Evolutionary conservation across 2,113 vertebrate genomes (phyloP), one percentile per base, ranked within the genome.

Genomic region (Pelecanus crispus): DNA sequence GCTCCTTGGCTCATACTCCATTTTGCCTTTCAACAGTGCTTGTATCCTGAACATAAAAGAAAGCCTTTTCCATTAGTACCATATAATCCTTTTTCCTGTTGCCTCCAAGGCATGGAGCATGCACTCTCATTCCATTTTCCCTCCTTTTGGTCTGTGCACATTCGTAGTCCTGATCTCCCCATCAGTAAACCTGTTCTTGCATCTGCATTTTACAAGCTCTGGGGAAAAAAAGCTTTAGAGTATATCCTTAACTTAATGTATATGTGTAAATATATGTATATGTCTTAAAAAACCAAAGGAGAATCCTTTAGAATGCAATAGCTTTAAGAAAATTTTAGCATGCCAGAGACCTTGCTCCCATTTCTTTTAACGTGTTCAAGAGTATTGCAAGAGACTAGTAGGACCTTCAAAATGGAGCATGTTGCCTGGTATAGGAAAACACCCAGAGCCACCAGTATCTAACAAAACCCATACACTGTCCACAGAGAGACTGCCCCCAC

Each of bases 311-410:
- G 7, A 24, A 40, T 58, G 7, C 38, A 93, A 81, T 32, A 80
- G 1, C 5, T 94, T 88, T 50, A 31, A 79, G 56, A 90, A 63
- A 59, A 38, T 38, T 10, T 21, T 77, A 45, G 17, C 4, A 7
- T 50, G 3, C 22, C 0, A 0, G 68, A 86, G 5, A 10, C 3
- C 16, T 84, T 66, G 5, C 12, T 87, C 25, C 3, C 1, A 4
- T 45, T 81, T 77, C 22, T 71, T 8, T 49, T 22, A 10, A 20
- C 25, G 5, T 17, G 3, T 67, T 86, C 49, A 68, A 59, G 28
- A 61, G 10, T 53, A 47, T 84, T 81, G 6, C 29, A 66, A 58
- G 15, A 28, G 45, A 56, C 29, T 13, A 36, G 29, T 7, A 87
- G 6, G 10, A 80, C 15, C 28, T 82, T 73, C 53, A 65, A 72